These are phyloP conservation scores for Semotilus atromaculatus DNA, from an alignment of 2,797 vertebrate genomes.

Conservation along the genomic window DNA sequence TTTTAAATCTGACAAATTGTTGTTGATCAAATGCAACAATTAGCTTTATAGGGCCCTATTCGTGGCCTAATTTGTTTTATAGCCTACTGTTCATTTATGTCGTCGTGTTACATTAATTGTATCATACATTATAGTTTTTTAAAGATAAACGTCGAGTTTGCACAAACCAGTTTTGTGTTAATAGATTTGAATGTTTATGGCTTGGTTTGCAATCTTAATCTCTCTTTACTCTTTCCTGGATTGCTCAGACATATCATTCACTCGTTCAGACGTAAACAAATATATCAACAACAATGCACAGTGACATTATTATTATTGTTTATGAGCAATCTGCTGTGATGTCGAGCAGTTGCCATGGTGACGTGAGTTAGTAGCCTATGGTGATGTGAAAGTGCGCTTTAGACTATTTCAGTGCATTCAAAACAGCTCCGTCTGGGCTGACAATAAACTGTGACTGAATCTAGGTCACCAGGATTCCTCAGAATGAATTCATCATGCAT, in stretches of 20 bases:
- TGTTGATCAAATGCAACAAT: background rate
- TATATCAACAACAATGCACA: conserved; percentile 22
- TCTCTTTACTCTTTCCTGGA: background rate
- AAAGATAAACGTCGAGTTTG: background rate
- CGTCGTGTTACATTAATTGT: background rate
- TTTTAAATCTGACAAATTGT: background rate
- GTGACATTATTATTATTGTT: conserved; percentile 28
- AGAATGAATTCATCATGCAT: conserved; percentile 64
- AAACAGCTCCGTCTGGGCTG: conserved; percentile 67
- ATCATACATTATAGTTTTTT: background rate
- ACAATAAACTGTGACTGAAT: conserved; percentile 75
- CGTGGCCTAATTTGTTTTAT: background rate
- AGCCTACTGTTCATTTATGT: background rate
- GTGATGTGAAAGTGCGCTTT: conserved; percentile 61
- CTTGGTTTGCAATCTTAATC: conserved; percentile 4
- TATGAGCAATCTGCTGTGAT: conserved; percentile 42
- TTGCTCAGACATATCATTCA: conserved; percentile 12
- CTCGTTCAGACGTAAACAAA: conserved; percentile 16
- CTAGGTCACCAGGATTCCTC: conserved; percentile 79
- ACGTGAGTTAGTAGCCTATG: conserved; percentile 75
- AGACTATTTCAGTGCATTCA: conserved; percentile 68
- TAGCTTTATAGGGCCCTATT: background rate
- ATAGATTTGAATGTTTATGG: background rate
- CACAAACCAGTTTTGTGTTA: background rate
- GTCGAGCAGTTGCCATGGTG: conserved; percentile 75